A percentile compares a stretch with the other conserved stretches of the same genome.
Evolutionary conservation across 2,888 invertebrate genomes (phyloP).

Genomic region (Nymphalis polychloros): DNA sequence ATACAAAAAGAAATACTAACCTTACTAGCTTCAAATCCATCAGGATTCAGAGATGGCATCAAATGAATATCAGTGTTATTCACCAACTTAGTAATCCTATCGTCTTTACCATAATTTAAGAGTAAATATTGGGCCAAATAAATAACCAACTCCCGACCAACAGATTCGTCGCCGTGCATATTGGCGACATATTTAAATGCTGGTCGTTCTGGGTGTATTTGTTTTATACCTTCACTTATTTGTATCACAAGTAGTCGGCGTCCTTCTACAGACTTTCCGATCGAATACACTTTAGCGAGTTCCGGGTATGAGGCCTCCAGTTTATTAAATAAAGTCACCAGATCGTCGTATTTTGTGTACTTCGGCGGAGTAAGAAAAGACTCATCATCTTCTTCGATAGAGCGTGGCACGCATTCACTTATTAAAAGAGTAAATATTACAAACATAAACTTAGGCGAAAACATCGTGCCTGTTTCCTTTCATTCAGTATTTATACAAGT

Average conservation of each 20-base stretch:
- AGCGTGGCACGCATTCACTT: conserved; percentile 59
- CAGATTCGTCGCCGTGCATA: conserved; percentile 97
- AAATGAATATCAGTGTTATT: conserved; percentile 95
- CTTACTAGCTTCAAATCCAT: conserved; percentile 94
- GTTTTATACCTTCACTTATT: conserved; percentile 86
- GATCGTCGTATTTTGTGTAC: conserved; percentile 87
- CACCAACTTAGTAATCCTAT: conserved; percentile 88
- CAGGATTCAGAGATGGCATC: conserved; percentile 98
- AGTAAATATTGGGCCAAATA: conserved; percentile 92
- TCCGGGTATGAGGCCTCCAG: conserved; percentile 85
- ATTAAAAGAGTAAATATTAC: conserved; percentile 63
- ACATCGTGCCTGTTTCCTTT: conserved; percentile 50
- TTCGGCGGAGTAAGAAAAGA: conserved; percentile 81
- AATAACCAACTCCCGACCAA: conserved; percentile 92
- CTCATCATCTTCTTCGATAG: conserved; percentile 70
- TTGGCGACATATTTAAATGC: conserved; percentile 97
- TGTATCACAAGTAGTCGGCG: conserved; percentile 91
- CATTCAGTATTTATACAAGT: conserved; percentile 5
- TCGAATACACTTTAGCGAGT: conserved; percentile 85
- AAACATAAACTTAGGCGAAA: conserved; percentile 56
- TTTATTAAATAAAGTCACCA: conserved; percentile 84
- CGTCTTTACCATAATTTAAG: conserved; percentile 85
- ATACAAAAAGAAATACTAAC: conserved; percentile 48
- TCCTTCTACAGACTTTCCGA: conserved; percentile 92
- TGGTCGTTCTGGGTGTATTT: conserved; percentile 84